These are phyloP conservation scores for Ovis canadensis DNA, from an alignment of 2,113 vertebrate species.

Conservation along the genomic window DNA sequence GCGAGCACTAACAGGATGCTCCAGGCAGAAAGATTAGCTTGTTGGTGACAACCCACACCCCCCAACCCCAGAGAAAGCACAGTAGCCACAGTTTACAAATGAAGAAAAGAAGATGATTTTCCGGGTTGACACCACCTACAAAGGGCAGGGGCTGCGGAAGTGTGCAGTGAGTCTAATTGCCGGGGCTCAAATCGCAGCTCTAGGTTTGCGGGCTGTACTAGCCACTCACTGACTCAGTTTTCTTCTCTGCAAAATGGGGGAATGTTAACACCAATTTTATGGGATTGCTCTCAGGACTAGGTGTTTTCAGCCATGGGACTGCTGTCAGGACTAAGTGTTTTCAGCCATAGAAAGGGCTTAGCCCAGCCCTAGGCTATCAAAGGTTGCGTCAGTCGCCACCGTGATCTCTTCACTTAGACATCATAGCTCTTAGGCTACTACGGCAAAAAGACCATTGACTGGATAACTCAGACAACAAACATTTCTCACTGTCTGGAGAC, in stretches of 20 bases:
- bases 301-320: background rate
- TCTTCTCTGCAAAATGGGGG: background rate
- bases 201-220: background rate
- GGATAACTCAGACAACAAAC: too few relatives aligned
- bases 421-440: too few relatives aligned
- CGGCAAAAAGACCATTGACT: background rate
- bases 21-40: background rate
- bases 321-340: background rate
- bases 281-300: background rate
- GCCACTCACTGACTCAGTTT: background rate
- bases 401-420: background rate
- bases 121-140: background rate
- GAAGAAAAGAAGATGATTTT: background rate
- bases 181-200: background rate
- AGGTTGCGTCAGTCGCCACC: rapidly evolving
- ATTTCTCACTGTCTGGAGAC: too few relatives aligned
- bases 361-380: background rate
- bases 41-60: rapidly evolving
- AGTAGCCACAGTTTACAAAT: background rate
- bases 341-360: background rate
- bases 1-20: rapidly evolving
- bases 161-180: background rate
- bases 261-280: background rate
- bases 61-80: too few relatives aligned
- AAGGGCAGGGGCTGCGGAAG: background rate